Evolutionary conservation across 2,797 vertebrate genomes (phyloP).

Genomic region (Takifugu rubripes): DNA sequence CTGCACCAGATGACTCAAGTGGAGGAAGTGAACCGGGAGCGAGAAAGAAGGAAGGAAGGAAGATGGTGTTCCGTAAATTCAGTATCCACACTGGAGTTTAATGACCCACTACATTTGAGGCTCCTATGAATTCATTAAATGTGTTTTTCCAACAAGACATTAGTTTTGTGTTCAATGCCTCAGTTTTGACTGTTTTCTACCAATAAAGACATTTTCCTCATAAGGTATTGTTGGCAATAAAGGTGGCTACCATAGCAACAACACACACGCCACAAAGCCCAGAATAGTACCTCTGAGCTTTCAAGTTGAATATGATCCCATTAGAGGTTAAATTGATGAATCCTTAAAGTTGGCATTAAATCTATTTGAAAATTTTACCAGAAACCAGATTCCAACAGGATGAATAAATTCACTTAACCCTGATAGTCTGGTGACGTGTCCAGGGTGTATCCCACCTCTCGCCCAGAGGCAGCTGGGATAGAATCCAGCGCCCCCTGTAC

Average conservation of each 20-base stretch:
- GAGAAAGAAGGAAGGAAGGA: slow-evolving; percentile 17
- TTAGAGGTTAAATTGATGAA: slow-evolving; percentile 10
- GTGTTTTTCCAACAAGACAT: too few relatives aligned
- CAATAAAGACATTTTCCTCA: too few relatives aligned
- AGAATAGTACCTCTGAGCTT: not conserved
- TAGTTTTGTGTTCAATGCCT: too few relatives aligned
- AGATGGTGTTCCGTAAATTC: slow-evolving; percentile 22
- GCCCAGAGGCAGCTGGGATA: too few relatives aligned
- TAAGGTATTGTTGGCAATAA: too few relatives aligned
- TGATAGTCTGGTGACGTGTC: too few relatives aligned
- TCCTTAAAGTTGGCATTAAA: slow-evolving; percentile 13
- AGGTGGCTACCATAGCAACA: too few relatives aligned
- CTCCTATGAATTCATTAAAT: not conserved
- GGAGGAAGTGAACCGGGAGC: slow-evolving; percentile 29
- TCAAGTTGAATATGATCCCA: not conserved
- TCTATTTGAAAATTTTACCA: not conserved
- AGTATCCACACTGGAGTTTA: slow-evolving; percentile 15
- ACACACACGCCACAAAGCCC: too few relatives aligned
- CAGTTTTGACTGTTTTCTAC: not conserved
- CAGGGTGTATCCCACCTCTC: too few relatives aligned
- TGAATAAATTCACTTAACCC: too few relatives aligned
- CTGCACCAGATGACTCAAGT: slow-evolving; percentile 54
- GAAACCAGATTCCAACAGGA: too few relatives aligned
- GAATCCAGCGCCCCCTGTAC: too few relatives aligned
- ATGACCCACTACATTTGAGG: slow-evolving; percentile 10